Base-by-base conservation (phyloP, 1,140 invertebrate genomes). In the Solenopsis fugax region DNA sequence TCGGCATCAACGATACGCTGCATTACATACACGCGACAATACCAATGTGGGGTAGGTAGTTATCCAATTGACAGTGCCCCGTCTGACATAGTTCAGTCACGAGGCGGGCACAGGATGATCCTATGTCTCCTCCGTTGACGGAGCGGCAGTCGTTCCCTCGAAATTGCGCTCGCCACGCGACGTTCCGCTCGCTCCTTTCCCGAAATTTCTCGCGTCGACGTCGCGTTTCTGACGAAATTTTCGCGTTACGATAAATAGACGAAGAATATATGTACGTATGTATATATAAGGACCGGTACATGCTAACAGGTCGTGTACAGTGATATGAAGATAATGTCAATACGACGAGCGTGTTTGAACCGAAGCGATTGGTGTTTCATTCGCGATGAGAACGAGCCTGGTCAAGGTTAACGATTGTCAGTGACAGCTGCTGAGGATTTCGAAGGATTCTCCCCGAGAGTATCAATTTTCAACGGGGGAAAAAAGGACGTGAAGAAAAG, bases 51-150 rank as follows among this genome's bases (percentile, higher is more conserved):
- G 92, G 91, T 91, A 94, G 92, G 92, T 94, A 94, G 89, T 95
- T 95, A 95, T 95, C 91, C 94, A 95, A 95, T 95, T 95, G 93
- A 95, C 92, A 81, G 92, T 93, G 92, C 93, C 92, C 92, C 92
- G 90, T 91, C 93, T 93, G 93, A 93, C 93, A 94, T 94, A 94
- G 94, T 94, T 94, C 94, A 94, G 94, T 95, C 93, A 81, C 64
- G 91, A 90, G 93, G 90, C 92, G 91, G 93, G 92, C 93, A 93
- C 88, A 91, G 93, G 91, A 94, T 92, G 92, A 94, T 94, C 91
- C 89, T 92, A 92, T 91, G 92, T 91, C 91, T 90, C 88, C 90
- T 89, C 89, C 64, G 29, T 29, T 29, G 34, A 78, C 41, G n/a
- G 50, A n/a, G 87, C 86, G 88, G 86, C 77, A 73, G 29, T 37